Evolutionary conservation across 2,113 vertebrate species (phyloP).

Genomic region (Ovibos moschatus): DNA sequence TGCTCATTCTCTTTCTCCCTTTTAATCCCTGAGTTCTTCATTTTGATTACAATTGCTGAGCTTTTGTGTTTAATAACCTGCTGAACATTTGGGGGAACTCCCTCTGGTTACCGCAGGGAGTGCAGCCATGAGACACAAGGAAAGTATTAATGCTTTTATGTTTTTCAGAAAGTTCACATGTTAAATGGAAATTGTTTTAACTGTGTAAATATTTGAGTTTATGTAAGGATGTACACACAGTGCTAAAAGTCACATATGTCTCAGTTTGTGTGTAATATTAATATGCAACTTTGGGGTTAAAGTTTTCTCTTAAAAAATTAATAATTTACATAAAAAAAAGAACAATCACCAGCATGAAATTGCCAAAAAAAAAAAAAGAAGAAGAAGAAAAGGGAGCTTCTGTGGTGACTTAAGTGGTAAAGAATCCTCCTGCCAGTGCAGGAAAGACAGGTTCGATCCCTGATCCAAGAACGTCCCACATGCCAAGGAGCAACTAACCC

Average conservation of each 20-base stretch:
- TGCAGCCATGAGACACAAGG: background rate
- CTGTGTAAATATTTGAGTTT: slow-evolving; percentile 78
- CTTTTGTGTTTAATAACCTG: background rate
- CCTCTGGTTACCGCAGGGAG: background rate
- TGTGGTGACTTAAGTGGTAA: background rate
- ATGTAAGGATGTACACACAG: slow-evolving; percentile 79
- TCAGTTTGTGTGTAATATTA: background rate
- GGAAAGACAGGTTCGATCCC: background rate
- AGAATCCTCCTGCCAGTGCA: background rate
- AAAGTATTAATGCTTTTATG: slow-evolving; percentile 75
- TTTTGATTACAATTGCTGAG: background rate
- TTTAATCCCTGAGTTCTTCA: background rate
- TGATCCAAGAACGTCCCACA: background rate
- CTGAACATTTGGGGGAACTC: background rate
- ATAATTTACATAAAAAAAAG: background rate
- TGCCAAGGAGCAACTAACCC: background rate
- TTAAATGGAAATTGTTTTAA: slow-evolving; percentile 80
- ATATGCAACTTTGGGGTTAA: background rate
- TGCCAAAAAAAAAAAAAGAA: background rate
- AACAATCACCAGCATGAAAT: background rate
- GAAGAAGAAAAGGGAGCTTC: background rate
- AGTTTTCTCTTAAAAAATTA: background rate
- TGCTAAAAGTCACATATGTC: slow-evolving; percentile 61
- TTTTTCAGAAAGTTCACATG: slow-evolving; percentile 78
- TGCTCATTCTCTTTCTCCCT: background rate